Evolutionary conservation across 2,888 invertebrate genomes (phyloP).

Genomic region (Leucozona laternaria): DNA sequence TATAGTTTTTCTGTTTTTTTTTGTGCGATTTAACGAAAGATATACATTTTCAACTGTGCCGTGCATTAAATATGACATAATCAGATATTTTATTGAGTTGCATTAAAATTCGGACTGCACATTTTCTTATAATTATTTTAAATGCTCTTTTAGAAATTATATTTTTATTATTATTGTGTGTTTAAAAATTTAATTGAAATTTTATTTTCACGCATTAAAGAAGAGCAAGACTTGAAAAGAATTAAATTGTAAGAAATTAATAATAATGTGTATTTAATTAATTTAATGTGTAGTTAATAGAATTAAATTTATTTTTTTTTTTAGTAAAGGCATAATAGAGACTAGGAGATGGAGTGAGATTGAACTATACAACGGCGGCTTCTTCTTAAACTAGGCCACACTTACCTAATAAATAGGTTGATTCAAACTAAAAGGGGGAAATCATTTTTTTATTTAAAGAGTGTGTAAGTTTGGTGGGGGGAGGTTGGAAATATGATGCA

Average conservation of each 20-base stretch:
- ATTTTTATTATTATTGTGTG: conserved; percentile 2
- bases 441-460: too few relatives aligned
- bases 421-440: too few relatives aligned
- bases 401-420: too few relatives aligned
- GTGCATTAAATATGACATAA: conserved; percentile 13
- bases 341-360: not conserved
- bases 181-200: conserved; percentile 14
- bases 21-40: conserved; percentile 6
- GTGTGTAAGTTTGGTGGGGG: too few relatives aligned
- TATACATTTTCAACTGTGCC: conserved; percentile 19
- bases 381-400: too few relatives aligned
- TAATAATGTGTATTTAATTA: not conserved
- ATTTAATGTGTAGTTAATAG: not conserved
- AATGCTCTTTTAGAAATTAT: not conserved
- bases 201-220: not conserved
- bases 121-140: not conserved
- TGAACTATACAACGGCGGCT: too few relatives aligned
- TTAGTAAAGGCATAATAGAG: not conserved
- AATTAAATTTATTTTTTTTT: not conserved
- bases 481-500: too few relatives aligned
- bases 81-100: conserved; percentile 22
- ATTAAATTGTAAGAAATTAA: conserved; percentile 10
- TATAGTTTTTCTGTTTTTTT: conserved; percentile 6
- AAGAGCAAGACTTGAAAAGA: not conserved
- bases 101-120: not conserved